phyloP scores from a whole-genome alignment of 2,113 vertebrate species.

The Cyrtonyx montezumae region DNA sequence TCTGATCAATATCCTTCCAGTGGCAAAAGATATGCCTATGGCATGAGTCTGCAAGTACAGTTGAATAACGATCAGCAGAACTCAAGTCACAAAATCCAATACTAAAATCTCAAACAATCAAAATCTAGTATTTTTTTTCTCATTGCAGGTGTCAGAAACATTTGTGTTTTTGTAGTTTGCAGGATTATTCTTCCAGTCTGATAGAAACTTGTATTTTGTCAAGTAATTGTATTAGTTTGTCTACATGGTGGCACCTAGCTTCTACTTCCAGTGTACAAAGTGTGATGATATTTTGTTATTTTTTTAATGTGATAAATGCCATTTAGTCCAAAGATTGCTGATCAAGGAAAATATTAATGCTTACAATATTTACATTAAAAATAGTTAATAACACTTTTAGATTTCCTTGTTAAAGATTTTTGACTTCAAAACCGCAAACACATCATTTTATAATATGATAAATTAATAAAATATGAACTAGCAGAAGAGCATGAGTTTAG shows the following conservation, averaged over 20 bases:
- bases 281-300: not conserved
- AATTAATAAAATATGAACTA: not conserved
- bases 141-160: not conserved
- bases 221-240: not conserved
- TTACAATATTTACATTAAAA: not conserved
- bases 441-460: not conserved
- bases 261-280: not conserved
- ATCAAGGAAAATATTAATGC: not conserved
- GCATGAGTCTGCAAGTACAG: not conserved
- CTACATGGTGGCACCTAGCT: rapidly evolving
- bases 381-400: not conserved
- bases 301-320: not conserved
- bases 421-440: not conserved
- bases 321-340: not conserved
- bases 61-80: not conserved
- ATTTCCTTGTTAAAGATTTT: not conserved
- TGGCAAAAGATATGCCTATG: not conserved
- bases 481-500: not conserved
- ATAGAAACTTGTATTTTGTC: not conserved
- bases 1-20: not conserved
- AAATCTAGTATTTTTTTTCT: not conserved
- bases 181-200: not conserved
- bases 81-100: not conserved
- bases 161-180: not conserved
- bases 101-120: not conserved